Evolutionary conservation across 2,888 invertebrate genomes (phyloP), one percentile per base, ranked within the genome.

Genomic region (Epiblema foenella): DNA sequence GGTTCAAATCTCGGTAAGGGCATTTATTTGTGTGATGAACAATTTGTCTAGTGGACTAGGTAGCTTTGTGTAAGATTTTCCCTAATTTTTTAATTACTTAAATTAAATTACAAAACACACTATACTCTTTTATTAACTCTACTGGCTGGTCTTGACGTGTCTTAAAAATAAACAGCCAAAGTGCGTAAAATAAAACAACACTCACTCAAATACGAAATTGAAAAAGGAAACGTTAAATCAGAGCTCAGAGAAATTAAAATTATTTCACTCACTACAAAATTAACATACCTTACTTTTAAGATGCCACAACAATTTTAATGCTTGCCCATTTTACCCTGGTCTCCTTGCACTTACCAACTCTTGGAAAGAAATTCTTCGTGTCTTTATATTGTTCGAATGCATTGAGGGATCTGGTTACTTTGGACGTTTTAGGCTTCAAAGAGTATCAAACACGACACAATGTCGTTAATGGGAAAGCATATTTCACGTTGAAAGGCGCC

Each of bases 401-500:
- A 12, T 18, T 9, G 11, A 51, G 51, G 51, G 68, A n/a, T 58
- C 68, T 59, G 52, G n/a, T 17, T 72, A 58, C 7, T 49, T 39
- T 85, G 84, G 88, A 82, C 85, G 80, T 85, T 85, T 88, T 83
- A 85, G 80, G 76, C 75, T 75, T 74, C 77, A 77, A 76, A 80
- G 77, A 78, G 79, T 78, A 81, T 85, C 81, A 81, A 82, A 83
- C 78, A 76, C 77, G 82, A 83, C 85, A 81, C 64, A 75, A 73
- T 75, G 78, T 79, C 79, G 77, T 81, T 86, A 87, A 90, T 88
- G 88, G 84, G 83, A 75, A 78, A 77, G 79, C 84, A 87, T 90
- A 90, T 87, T 86, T 90, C 88, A 90, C 86, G 77, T 83, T 84
- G 81, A 87, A 89, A 89, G 89, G 86, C 86, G 89, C 89, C 89